Conservation (phyloP, 2,797 vertebrate species). For the Tenualosa ilisha region DNA sequence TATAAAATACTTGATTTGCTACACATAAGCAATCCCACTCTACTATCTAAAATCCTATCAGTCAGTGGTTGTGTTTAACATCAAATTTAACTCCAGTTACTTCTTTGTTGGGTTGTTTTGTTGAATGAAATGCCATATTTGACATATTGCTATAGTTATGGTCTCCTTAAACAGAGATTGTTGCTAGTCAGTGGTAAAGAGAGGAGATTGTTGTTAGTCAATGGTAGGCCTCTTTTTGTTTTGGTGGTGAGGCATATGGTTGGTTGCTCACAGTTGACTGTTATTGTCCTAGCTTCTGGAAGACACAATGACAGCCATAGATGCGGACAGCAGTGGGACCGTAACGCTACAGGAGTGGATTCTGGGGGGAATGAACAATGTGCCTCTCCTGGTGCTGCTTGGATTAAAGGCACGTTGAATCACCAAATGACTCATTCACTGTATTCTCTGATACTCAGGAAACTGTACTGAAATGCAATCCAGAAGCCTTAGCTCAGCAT, state of each 20-base stretch:
- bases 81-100: background rate
- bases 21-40: no score
- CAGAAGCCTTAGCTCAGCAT: background rate
- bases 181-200: no score
- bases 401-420: conserved; percentile 77
- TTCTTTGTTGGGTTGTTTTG: background rate
- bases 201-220: no score
- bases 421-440: background rate
- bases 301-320: conserved; percentile 92
- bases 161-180: no score
- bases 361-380: conserved; percentile 87
- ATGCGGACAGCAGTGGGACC: conserved; percentile 82
- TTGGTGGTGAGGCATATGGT: background rate
- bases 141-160: no score
- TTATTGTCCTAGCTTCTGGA: conserved; percentile 77
- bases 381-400: conserved; percentile 87
- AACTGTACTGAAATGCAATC: background rate
- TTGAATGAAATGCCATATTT: no score
- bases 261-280: background rate
- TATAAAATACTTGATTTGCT: no score
- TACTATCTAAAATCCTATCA: no score
- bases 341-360: conserved; percentile 89
- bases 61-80: background rate
- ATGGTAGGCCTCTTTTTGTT: background rate
- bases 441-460: background rate